These are phyloP conservation scores for Holothuria scabra DNA, from an alignment of 53 echinoderm and acorn worm species.

Conservation along the genomic window DNA sequence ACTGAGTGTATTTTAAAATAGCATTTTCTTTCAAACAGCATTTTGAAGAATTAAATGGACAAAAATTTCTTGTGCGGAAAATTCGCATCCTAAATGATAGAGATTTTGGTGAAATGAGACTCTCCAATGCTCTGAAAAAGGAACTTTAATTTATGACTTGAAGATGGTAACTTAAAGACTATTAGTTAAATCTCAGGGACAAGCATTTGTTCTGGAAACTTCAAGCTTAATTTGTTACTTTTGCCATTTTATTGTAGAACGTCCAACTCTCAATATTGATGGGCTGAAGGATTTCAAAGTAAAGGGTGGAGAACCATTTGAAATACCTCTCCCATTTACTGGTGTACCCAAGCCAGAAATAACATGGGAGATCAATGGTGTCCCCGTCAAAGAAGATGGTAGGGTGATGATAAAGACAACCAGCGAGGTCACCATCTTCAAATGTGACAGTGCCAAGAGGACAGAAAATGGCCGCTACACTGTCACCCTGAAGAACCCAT, in stretches of 20 bases:
- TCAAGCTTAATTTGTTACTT: background rate
- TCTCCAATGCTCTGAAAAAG: too few species aligned
- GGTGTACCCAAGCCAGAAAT: constrained; percentile 83
- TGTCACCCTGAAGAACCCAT: constrained; percentile 84
- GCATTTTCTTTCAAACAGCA: too few species aligned
- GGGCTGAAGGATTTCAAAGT: constrained; percentile 92
- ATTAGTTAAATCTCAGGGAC: too few species aligned
- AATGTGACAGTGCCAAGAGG: constrained; percentile 80
- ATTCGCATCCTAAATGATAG: too few species aligned
- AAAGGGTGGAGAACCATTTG: constrained; percentile 93
- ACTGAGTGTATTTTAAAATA: too few species aligned
- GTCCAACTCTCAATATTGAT: constrained; percentile 80
- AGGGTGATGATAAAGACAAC: constrained; percentile 78
- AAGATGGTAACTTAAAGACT: too few species aligned
- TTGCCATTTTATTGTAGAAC: constrained; percentile 52
- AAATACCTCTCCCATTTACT: constrained; percentile 82
- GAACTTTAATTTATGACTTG: too few species aligned
- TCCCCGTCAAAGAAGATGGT: constrained; percentile 76
- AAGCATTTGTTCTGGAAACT: too few species aligned
- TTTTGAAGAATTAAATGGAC: too few species aligned
- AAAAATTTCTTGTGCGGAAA: too few species aligned
- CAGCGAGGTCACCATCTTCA: constrained; percentile 69
- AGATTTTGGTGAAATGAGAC: too few species aligned
- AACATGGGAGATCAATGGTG: constrained; percentile 77
- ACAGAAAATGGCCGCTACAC: constrained; percentile 77